A percentile compares a stretch with the other conserved stretches of the same genome.
phyloP scores from a whole-genome alignment of 2,797 vertebrate genomes.

The Threskiornis aethiopicus region DNA sequence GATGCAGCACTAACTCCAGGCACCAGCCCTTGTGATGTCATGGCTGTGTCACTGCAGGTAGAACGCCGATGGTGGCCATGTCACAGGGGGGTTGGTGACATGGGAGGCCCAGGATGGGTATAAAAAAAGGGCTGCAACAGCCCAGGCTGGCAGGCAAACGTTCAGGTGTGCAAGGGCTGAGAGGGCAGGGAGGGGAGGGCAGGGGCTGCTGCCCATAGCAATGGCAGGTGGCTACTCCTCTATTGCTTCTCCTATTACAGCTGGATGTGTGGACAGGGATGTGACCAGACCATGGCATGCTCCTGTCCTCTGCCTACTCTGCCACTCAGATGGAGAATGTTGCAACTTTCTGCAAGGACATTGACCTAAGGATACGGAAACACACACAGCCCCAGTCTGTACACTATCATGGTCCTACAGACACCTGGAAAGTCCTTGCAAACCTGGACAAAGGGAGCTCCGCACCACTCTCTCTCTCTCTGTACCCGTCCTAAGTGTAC shows the following conservation, averaged over 20 bases:
- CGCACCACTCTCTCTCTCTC: neutral
- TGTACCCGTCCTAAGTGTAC: neutral
- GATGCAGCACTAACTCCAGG: neutral
- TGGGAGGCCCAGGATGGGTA: neutral
- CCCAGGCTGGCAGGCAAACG: neutral
- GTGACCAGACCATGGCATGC: neutral
- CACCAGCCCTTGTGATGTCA: neutral
- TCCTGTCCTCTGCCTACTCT: neutral
- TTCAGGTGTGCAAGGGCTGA: neutral
- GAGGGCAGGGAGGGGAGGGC: neutral
- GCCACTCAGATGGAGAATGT: neutral
- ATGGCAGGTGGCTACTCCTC: neutral
- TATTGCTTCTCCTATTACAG: neutral
- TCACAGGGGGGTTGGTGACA: neutral
- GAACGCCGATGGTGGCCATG: neutral
- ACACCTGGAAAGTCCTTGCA: neutral
- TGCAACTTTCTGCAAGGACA: neutral
- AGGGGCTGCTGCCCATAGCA: neutral
- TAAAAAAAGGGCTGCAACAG: neutral
- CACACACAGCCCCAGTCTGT: neutral
- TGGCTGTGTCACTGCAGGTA: neutral
- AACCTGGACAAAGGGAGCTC: neutral
- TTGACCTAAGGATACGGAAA: neutral
- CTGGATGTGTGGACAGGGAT: neutral
- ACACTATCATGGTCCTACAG: neutral